phyloP scores from a whole-genome alignment of 2,797 vertebrate species.

The Borostomias antarcticus region DNA sequence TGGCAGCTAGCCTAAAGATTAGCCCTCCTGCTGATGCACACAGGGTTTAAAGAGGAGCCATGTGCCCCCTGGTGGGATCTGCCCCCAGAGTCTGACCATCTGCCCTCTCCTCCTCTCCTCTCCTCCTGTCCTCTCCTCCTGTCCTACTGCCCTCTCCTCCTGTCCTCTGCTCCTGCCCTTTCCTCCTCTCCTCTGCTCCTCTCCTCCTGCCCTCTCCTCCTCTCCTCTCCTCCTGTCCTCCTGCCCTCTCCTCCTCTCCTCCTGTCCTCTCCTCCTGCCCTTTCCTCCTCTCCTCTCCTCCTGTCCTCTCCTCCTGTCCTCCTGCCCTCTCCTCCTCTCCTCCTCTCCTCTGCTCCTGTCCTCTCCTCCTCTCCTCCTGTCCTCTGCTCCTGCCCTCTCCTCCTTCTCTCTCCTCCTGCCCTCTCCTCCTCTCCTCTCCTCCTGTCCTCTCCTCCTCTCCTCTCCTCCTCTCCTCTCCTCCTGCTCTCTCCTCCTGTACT shows the following conservation, averaged over 20 bases:
- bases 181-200: not conserved
- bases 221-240: not conserved
- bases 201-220: no score
- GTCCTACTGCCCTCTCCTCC: not conserved
- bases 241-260: no score
- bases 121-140: no score
- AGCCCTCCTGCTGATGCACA: conserved; percentile 18
- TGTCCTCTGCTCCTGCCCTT: not conserved
- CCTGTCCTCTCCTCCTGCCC: not conserved
- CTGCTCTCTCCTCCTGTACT: not conserved
- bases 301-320: not conserved
- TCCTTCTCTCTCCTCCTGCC: not conserved
- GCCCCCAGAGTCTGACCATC: conserved; percentile 23
- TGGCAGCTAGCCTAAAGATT: not conserved
- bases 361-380: no score
- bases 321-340: no score
- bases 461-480: conserved; percentile 36
- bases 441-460: conserved; percentile 31
- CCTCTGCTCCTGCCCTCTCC: not conserved
- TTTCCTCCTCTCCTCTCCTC: not conserved
- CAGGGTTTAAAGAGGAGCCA: conserved; percentile 22
- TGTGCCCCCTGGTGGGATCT: conserved; percentile 24
- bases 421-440: no score
- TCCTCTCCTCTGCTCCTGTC: no score
- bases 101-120: no score